Conservation (phyloP, 2,797 vertebrate species). For the Hylomyscus alleni region DNA sequence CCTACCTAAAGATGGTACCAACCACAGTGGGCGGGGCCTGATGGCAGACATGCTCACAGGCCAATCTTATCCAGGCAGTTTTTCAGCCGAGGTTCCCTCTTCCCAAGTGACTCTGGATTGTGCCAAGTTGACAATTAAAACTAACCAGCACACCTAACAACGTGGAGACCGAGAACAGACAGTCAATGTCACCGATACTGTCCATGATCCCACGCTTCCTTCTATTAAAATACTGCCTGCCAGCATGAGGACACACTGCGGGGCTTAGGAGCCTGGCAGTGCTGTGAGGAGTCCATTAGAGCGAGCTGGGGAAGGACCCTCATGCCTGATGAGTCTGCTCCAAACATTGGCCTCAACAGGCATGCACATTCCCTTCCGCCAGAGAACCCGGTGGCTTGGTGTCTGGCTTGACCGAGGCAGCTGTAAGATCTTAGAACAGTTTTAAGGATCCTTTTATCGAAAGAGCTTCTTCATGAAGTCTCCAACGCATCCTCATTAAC, state of each 20-base stretch:
- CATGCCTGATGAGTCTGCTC: fast-evolving
- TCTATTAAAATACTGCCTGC: neutral
- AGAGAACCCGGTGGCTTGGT: fast-evolving
- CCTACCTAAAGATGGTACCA: neutral
- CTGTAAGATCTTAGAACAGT: neutral
- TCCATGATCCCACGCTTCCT: neutral
- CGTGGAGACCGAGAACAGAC: neutral
- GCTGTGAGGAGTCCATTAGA: fast-evolving
- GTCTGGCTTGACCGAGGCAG: neutral
- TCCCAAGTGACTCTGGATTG: neutral
- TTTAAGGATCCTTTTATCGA: neutral
- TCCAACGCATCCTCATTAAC: neutral
- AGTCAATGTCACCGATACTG: neutral
- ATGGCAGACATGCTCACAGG: neutral
- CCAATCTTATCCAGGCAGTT: neutral
- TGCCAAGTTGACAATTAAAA: neutral
- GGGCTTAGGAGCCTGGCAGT: neutral
- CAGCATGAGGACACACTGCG: fast-evolving
- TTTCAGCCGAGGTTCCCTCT: neutral
- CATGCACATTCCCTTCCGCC: neutral
- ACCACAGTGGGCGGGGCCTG: neutral
- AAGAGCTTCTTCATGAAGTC: neutral
- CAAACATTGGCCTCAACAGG: neutral
- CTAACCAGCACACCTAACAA: neutral
- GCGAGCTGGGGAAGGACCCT: neutral